These are phyloP conservation scores for Tonatia bakeri DNA, from an alignment of 2,113 vertebrate genomes.

Conservation along the genomic window DNA sequence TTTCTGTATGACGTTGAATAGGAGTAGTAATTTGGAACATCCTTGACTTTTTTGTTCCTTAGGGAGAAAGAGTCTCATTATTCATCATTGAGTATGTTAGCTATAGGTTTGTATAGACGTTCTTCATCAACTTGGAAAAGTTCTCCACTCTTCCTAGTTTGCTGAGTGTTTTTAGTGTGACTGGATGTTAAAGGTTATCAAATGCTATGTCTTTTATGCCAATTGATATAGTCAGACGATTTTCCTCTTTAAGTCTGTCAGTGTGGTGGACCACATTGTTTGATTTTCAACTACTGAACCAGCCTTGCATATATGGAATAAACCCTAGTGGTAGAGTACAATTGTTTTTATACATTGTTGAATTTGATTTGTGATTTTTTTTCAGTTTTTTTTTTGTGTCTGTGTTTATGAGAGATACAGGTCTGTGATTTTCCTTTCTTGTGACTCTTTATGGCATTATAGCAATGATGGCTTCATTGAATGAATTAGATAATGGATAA, in stretches of 20 bases:
- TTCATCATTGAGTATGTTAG: neutral
- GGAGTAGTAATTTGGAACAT: neutral
- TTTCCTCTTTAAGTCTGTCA: neutral
- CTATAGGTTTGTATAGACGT: neutral
- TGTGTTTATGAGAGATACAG: neutral
- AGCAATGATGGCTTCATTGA: neutral
- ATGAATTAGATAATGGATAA: neutral
- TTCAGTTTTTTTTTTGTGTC: neutral
- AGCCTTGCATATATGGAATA: neutral
- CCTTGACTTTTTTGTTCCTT: neutral
- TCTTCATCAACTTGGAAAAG: neutral
- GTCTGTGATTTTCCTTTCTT: neutral
- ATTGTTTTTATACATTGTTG: neutral
- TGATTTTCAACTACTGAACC: no score
- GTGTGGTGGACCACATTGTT: no score
- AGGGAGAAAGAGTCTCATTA: neutral
- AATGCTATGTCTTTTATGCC: neutral
- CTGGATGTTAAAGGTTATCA: neutral
- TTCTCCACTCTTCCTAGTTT: neutral
- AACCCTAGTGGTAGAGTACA: neutral
- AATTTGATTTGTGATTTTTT: neutral
- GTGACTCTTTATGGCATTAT: neutral
- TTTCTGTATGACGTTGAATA: neutral
- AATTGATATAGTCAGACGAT: neutral
- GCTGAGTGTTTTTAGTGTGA: neutral